phyloP scores from a whole-genome alignment of 2,113 vertebrate species.

The Megaceryle torquata region DNA sequence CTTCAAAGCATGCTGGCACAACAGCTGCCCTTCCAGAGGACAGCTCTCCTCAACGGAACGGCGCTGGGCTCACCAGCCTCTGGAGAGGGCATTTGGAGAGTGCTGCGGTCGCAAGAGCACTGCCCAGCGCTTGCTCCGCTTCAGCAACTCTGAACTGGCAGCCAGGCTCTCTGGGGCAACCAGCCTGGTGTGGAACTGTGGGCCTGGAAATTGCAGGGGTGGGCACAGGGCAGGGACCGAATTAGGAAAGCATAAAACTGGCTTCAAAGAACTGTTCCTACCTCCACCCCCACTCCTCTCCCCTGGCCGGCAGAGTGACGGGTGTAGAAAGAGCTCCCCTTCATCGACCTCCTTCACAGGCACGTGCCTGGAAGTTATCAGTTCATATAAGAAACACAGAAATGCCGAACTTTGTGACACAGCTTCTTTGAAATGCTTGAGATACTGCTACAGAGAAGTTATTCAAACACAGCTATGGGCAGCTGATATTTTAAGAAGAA shows the following conservation, averaged over 20 bases:
- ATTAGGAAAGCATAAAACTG: background rate
- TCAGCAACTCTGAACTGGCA: background rate
- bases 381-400: background rate
- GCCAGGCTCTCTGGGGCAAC: background rate
- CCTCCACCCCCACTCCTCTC: background rate
- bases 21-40: background rate
- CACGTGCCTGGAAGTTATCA: background rate
- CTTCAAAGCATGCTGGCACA: background rate
- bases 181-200: background rate
- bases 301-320: background rate
- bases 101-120: background rate
- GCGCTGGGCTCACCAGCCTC: background rate
- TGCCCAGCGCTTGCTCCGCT: fast-evolving
- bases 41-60: fast-evolving
- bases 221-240: background rate
- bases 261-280: background rate
- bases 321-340: constrained; percentile 5
- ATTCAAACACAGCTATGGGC: background rate
- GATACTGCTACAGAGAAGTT: background rate
- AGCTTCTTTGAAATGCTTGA: background rate
- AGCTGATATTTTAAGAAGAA: constrained; percentile 10
- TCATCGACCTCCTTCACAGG: background rate
- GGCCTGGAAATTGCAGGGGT: background rate
- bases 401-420: background rate
- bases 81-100: background rate